Evolutionary conservation across 2,113 vertebrate genomes (phyloP), one percentile per base, ranked within the genome.

Genomic region (Ceuthmochares aereus): DNA sequence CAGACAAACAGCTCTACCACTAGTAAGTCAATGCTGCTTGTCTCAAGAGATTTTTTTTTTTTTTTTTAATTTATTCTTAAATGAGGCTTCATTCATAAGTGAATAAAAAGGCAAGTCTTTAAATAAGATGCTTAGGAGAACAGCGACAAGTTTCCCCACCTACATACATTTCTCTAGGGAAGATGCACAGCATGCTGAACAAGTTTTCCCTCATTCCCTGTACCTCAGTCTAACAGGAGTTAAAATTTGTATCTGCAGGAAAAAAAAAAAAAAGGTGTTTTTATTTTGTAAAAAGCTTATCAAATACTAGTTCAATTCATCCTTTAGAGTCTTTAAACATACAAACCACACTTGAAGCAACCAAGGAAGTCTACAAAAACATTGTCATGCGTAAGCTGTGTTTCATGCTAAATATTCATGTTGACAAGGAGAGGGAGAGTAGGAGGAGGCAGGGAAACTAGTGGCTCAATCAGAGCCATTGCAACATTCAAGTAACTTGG

Each of bases 401-500:
- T 95, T 89, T 92, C 87, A 95, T 95, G 96, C 89, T 95, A 94
- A 87, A 89, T 96, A 80, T 62, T 92, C 66, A 62, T 79, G 86
- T 89, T 85, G 90, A 93, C 73, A 79, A 87, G 88, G 93, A 93
- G 52, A 55, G 29, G 78, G 64, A 77, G 70, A 56, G 29, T 66
- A 86, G 55, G 73, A 51, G 40, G 89, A 40, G 87, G 58, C 89
- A 78, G 88, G 94, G 69, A 69, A 95, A 90, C 54, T 45, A 79
- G 93, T 87, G 81, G 87, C 90, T 86, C 85, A 94, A 67, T 59
- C 15, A 64, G 77, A 97, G 93, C 94, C 97, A 87, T 89, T 98
- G 97, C 94, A 96, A 96, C 97, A 97, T 96, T 98, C 90, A 94
- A 95, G 95, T 94, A 75, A 93, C 60, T 96, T 95, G 81, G 95